Percentiles rank a stretch among this genome's conserved stretches.
Conservation (phyloP, 2,797 vertebrate species). For the Tinamus major region DNA sequence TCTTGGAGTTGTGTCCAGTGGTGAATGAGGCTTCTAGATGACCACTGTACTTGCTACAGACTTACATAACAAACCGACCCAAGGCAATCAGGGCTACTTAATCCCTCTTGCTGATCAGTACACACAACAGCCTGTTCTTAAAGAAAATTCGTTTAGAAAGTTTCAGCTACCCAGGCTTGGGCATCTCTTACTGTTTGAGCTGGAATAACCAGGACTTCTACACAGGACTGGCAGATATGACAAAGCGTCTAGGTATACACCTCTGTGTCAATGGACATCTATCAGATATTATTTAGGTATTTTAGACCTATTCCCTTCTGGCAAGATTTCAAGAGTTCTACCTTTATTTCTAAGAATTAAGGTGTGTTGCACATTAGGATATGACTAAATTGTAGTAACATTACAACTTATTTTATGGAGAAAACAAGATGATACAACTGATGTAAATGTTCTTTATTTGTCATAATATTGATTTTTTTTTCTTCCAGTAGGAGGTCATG, state of each 20-base stretch:
- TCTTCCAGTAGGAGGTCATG: not conserved
- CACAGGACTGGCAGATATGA: not conserved
- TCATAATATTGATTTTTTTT: not conserved
- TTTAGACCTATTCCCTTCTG: not conserved
- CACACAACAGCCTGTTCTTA: not conserved
- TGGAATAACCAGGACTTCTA: not conserved
- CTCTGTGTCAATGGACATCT: not conserved
- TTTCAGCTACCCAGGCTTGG: not conserved
- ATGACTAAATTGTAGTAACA: not conserved
- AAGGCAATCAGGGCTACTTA: not conserved
- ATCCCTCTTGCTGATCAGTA: not conserved
- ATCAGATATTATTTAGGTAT: not conserved
- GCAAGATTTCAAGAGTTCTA: not conserved
- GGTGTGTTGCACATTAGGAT: not conserved
- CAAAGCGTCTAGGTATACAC: not conserved
- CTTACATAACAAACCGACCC: not conserved
- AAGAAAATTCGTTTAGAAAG: not conserved
- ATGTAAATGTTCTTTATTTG: not conserved
- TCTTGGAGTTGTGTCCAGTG: not conserved
- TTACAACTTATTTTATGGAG: rapidly evolving
- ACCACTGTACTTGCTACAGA: not conserved
- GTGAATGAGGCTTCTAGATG: not conserved
- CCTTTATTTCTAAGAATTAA: not conserved
- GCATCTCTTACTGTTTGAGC: not conserved
- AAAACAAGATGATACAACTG: not conserved